Conservation (phyloP, 2,888 invertebrate genomes). For the Apodemia mormo region DNA sequence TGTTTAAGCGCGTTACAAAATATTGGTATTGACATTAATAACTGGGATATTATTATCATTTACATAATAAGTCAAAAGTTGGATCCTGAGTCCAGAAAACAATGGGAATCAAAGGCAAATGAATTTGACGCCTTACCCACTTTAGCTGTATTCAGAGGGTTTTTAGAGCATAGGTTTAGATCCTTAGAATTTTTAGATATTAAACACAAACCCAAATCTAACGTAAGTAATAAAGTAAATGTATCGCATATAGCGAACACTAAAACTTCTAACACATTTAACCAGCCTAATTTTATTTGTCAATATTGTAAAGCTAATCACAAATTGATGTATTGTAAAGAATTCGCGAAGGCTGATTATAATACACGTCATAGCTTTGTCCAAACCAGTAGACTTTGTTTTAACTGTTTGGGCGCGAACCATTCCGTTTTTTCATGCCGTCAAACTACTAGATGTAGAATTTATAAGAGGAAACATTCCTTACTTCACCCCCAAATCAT, state of each 20-base stretch:
- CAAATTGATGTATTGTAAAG: conserved; percentile 37
- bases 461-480: conserved; percentile 35
- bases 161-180: conserved; percentile 25
- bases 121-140: too few species aligned
- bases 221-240: conserved; percentile 7
- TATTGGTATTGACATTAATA: too few species aligned
- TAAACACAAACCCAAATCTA: conserved; percentile 4
- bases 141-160: conserved; percentile 23
- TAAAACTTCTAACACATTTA: conserved; percentile 5
- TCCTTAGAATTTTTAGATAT: conserved; percentile 27
- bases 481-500: conserved; percentile 30
- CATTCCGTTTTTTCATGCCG: conserved; percentile 29
- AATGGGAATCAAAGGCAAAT: conserved; percentile 29
- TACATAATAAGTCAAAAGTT: too few species aligned
- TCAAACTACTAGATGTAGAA: conserved; percentile 27
- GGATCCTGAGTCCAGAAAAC: too few species aligned
- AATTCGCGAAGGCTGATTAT: conserved; percentile 31
- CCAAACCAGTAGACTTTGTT: conserved; percentile 35
- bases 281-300: background rate
- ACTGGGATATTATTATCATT: too few species aligned
- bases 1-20: too few species aligned
- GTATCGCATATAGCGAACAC: background rate
- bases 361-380: conserved; percentile 32
- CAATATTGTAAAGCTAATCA: conserved; percentile 30
- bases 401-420: conserved; percentile 38